Evolutionary conservation across 2,797 vertebrate genomes (phyloP).

Genomic region (Phataginus tricuspis): DNA sequence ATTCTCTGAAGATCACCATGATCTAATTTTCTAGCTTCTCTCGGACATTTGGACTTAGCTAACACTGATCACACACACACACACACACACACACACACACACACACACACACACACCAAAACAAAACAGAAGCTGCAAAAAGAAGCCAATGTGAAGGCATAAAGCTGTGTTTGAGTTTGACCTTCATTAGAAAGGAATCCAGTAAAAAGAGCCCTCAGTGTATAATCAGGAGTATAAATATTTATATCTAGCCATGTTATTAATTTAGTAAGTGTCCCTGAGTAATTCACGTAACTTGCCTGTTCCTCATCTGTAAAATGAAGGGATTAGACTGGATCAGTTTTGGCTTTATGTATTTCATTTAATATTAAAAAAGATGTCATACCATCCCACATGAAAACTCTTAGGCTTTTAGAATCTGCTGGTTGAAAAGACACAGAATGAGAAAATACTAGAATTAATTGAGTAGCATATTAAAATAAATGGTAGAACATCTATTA

Average conservation of each 20-base stretch:
- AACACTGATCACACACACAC: not conserved
- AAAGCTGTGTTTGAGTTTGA: not conserved
- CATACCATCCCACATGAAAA: not conserved
- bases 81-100: not conserved
- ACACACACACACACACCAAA: not conserved
- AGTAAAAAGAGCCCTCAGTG: not conserved
- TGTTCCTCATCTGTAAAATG: not conserved
- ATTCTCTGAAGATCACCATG: not conserved
- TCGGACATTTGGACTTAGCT: not conserved
- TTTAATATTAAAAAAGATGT: constrained; percentile 34
- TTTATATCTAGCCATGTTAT: not conserved
- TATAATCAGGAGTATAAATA: not conserved
- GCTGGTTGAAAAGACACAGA: not conserved
- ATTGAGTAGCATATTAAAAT: constrained; percentile 15
- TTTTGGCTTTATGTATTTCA: constrained; percentile 29
- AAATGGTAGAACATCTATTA: not conserved
- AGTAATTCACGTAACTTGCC: not conserved
- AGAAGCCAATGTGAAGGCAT: not conserved
- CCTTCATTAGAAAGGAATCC: not conserved
- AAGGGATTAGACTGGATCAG: not conserved
- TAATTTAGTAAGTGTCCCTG: not conserved
- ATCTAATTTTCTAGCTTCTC: constrained; percentile 22
- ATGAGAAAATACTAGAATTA: not conserved
- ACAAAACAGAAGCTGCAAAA: not conserved
- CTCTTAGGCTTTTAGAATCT: not conserved